Conservation (phyloP, 2,888 invertebrate species). For the Aspidapion aeneum region DNA sequence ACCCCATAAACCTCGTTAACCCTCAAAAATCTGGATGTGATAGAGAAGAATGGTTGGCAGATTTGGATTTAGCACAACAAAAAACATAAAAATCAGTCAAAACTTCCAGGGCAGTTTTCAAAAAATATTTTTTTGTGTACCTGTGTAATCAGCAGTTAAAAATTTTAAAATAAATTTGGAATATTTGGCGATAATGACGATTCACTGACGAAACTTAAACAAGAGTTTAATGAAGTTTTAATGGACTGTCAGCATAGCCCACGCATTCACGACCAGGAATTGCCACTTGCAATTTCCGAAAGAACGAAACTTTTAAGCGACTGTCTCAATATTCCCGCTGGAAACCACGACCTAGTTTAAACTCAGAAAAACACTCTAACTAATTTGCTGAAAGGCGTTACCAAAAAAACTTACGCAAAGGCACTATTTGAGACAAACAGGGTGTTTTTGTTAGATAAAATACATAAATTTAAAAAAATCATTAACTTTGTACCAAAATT, state of each 20-base stretch:
- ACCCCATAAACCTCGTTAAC: too few relatives aligned
- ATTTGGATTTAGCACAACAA: too few relatives aligned
- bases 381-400: slow-evolving; percentile 8
- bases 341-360: slow-evolving; percentile 17
- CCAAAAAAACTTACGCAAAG: slow-evolving; percentile 11
- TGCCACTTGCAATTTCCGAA: slow-evolving; percentile 33
- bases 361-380: slow-evolving; percentile 5
- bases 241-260: slow-evolving; percentile 40
- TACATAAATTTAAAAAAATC: too few relatives aligned
- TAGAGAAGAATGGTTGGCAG: too few relatives aligned
- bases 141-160: slow-evolving; percentile 39
- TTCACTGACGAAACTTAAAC: slow-evolving; percentile 38
- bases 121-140: too few relatives aligned
- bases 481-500: too few relatives aligned
- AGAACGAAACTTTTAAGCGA: slow-evolving; percentile 29
- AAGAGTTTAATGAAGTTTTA: slow-evolving; percentile 41
- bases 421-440: too few relatives aligned
- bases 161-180: slow-evolving; percentile 44
- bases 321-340: slow-evolving; percentile 28
- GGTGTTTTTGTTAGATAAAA: too few relatives aligned
- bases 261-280: slow-evolving; percentile 35
- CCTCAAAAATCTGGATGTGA: too few relatives aligned
- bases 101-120: too few relatives aligned
- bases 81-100: too few relatives aligned
- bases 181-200: slow-evolving; percentile 36